Percentiles rank a stretch among this genome's conserved stretches.
phyloP scores from a whole-genome alignment of 1,140 invertebrate species.

The Temnothorax nylanderi region DNA sequence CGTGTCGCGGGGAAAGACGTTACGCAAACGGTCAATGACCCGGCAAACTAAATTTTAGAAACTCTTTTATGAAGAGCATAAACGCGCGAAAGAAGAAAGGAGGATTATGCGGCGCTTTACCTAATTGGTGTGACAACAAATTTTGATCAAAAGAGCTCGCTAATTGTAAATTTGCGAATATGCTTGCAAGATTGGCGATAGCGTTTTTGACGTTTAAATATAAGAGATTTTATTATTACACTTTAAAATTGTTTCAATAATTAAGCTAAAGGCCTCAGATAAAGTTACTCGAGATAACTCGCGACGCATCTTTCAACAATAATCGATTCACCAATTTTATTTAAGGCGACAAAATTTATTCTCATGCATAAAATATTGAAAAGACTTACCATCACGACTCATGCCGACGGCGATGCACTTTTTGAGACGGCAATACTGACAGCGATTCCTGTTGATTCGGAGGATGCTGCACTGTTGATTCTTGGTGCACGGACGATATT shows the following conservation, averaged over 20 bases:
- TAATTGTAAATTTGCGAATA: not conserved
- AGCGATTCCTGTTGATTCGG: slow-evolving; percentile 98
- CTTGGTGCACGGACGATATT: slow-evolving; percentile 98
- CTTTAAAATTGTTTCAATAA: not conserved
- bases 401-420: slow-evolving; percentile 99
- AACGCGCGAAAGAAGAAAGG: not conserved
- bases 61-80: slow-evolving; percentile 34
- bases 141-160: not conserved
- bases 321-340: not conserved
- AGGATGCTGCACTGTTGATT: slow-evolving; percentile 99
- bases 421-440: slow-evolving; percentile 98
- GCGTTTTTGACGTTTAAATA: not conserved
- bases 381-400: slow-evolving; percentile 97
- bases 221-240: not conserved
- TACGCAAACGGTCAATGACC: slow-evolving; percentile 84
- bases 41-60: slow-evolving; percentile 81
- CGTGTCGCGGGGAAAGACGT: slow-evolving; percentile 73
- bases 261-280: not conserved
- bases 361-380: not conserved
- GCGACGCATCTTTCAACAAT: not conserved
- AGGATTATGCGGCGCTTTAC: not conserved
- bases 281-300: not conserved
- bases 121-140: not conserved
- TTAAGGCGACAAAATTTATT: not conserved
- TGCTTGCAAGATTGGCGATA: not conserved